Conservation (phyloP, 2,797 vertebrate genomes). For the Lepilemur septentrionalis region DNA sequence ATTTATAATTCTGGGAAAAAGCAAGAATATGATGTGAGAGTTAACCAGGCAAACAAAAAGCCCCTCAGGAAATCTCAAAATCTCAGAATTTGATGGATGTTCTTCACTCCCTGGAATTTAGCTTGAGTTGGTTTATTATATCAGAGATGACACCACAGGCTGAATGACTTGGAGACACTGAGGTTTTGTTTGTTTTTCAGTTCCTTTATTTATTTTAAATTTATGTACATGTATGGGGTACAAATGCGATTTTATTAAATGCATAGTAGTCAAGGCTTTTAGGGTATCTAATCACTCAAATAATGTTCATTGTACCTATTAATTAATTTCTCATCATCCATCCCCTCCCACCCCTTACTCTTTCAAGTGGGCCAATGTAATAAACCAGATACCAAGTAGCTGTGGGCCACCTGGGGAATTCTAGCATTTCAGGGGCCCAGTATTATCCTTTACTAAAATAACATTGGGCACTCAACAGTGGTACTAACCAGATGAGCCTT, state of each 20-base stretch:
- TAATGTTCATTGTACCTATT: background rate
- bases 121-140: background rate
- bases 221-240: background rate
- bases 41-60: background rate
- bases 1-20: background rate
- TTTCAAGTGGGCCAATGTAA: background rate
- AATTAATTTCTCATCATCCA: background rate
- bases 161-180: background rate
- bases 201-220: background rate
- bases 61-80: background rate
- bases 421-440: background rate
- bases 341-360: background rate
- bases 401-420: background rate
- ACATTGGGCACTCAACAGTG: background rate
- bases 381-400: background rate
- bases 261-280: background rate
- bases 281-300: background rate
- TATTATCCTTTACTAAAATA: background rate
- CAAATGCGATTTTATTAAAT: background rate
- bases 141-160: background rate
- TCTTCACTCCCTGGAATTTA: background rate
- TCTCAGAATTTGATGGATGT: background rate
- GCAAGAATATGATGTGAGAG: background rate
- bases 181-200: background rate
- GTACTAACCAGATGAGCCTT: background rate